phyloP scores from a whole-genome alignment of 1,140 invertebrate species.

The Catajapyx aquilonaris region DNA sequence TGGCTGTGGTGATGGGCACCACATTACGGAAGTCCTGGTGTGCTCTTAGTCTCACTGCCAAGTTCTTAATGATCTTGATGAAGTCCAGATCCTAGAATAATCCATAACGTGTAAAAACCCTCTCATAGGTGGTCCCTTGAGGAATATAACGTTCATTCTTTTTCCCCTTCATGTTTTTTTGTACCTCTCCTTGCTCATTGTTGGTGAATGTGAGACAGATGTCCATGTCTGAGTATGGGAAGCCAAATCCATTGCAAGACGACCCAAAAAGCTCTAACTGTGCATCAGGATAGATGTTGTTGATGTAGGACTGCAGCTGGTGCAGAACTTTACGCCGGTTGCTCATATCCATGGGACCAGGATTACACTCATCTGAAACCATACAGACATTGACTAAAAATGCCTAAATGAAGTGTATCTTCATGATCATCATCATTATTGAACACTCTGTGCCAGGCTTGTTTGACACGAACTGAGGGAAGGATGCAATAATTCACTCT shows the following conservation, averaged over 20 bases:
- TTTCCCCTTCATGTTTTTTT: not conserved
- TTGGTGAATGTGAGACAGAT: conserved; percentile 32
- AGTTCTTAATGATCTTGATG: conserved; percentile 17
- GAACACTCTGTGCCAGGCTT: too few relatives aligned
- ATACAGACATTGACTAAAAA: conserved; percentile 4
- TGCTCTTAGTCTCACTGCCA: conserved; percentile 22
- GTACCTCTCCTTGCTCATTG: conserved; percentile 14
- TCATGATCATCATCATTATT: too few relatives aligned
- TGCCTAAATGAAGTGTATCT: too few relatives aligned
- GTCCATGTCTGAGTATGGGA: conserved; percentile 33
- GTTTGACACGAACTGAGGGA: too few relatives aligned
- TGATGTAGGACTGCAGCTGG: conserved; percentile 21
- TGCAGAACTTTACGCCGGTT: conserved; percentile 19
- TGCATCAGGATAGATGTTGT: conserved; percentile 18
- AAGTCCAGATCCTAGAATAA: conserved; percentile 14
- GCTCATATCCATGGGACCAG: conserved; percentile 16
- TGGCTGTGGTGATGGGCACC: conserved; percentile 32
- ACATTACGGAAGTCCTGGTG: conserved; percentile 22
- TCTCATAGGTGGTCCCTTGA: conserved; percentile 4
- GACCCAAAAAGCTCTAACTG: conserved; percentile 34
- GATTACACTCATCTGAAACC: conserved; percentile 18
- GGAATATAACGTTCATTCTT: not conserved
- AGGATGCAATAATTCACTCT: too few relatives aligned
- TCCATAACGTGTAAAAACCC: conserved; percentile 17
- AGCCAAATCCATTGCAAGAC: conserved; percentile 38